A percentile compares a stretch with the other conserved stretches of the same genome.
These are phyloP conservation scores for Apodemia arnacis DNA, from an alignment of 2,888 invertebrate species.

Conservation along the genomic window DNA sequence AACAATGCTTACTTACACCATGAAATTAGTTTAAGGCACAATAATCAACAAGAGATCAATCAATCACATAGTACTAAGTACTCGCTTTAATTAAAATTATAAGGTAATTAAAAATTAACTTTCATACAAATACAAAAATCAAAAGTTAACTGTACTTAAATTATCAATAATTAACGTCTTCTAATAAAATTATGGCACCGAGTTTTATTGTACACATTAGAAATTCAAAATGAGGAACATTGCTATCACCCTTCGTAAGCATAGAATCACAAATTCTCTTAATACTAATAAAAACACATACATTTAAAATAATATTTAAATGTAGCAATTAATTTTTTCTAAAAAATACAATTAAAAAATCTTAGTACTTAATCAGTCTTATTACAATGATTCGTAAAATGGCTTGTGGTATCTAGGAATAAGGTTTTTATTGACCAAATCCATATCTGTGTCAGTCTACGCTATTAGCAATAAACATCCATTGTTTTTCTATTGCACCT, in stretches of 20 bases:
- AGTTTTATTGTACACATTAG: not conserved
- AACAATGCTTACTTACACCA: not conserved
- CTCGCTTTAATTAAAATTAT: not conserved
- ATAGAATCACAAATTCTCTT: not conserved
- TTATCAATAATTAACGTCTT: not conserved
- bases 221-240: not conserved
- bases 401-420: constrained; percentile 42
- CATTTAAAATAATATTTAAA: no score
- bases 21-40: not conserved
- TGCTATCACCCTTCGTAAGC: not conserved
- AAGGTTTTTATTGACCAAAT: constrained; percentile 40
- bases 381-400: constrained; percentile 50
- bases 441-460: constrained; percentile 51
- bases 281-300: not conserved
- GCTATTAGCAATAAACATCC: constrained; percentile 45
- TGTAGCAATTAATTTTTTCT: no score
- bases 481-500: constrained; percentile 24
- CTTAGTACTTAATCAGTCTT: constrained; percentile 22
- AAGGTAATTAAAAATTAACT: not conserved
- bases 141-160: not conserved
- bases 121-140: not conserved
- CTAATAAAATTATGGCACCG: not conserved
- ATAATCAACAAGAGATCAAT: not conserved
- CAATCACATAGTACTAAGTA: not conserved
- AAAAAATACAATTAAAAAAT: not conserved